Conservation (phyloP, 2,888 invertebrate species). For the Melanotus villosus region DNA sequence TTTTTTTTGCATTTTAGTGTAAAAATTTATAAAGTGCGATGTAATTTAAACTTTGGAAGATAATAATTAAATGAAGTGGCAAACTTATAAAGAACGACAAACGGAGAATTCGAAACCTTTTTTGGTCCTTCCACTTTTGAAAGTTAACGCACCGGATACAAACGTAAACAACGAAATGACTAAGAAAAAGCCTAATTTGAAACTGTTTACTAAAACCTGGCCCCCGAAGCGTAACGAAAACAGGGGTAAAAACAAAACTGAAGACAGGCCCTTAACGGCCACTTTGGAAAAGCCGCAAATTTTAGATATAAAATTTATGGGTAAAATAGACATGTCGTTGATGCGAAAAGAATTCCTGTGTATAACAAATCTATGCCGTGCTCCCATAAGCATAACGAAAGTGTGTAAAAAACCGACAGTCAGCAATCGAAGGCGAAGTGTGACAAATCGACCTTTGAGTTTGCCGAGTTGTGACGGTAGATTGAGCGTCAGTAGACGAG, state of each 20-base stretch:
- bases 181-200: slow-evolving; percentile 59
- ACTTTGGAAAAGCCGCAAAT: slow-evolving; percentile 72
- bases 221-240: slow-evolving; percentile 56
- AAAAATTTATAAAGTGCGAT: too few species aligned
- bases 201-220: slow-evolving; percentile 65
- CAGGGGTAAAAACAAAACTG: slow-evolving; percentile 49
- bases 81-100: neutral
- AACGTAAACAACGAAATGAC: slow-evolving; percentile 50
- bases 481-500: slow-evolving; percentile 24
- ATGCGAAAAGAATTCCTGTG: slow-evolving; percentile 71
- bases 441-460: slow-evolving; percentile 56
- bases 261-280: slow-evolving; percentile 71
- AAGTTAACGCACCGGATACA: neutral
- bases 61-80: slow-evolving; percentile 11
- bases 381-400: slow-evolving; percentile 56
- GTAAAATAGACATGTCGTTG: slow-evolving; percentile 73
- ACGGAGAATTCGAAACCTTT: slow-evolving; percentile 8
- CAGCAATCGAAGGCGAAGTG: slow-evolving; percentile 49
- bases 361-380: slow-evolving; percentile 65
- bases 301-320: slow-evolving; percentile 69
- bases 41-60: too few species aligned
- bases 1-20: too few species aligned
- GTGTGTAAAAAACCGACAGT: slow-evolving; percentile 47
- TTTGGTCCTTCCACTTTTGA: slow-evolving; percentile 10
- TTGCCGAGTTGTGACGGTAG: slow-evolving; percentile 44